Evolutionary conservation across 2,113 vertebrate genomes (phyloP), one percentile per base, ranked within the genome.

Genomic region (Morone saxatilis): DNA sequence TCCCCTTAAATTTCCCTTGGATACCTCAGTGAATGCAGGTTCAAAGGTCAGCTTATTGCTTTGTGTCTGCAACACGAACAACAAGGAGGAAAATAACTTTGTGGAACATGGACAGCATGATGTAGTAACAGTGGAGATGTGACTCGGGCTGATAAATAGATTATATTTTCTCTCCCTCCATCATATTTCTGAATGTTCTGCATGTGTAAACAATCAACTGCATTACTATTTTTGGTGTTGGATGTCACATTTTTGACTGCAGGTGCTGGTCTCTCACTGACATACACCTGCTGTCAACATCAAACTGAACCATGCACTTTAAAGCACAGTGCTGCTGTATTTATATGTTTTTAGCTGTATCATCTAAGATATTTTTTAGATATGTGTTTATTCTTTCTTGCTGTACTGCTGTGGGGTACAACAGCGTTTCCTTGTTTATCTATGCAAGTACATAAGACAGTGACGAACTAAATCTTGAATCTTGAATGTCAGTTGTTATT

Each of bases 1-100:
- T 76, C 56, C 82, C 13, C 36, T 68, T 81, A 76, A 79, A 88
- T 81, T 73, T 81, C n/a, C 6, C 13, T 22, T 40, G 7, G 60
- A 70, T 81, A 41, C 13, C 80, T 78, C 43, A 62, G 40, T 71
- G 61, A 76, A 69, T 36, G 76, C 72, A 62, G 38, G 45, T 48
- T 63, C 2, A 9, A 6, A 0, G 69, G 43, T 67, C 38, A 59
- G 6, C 62, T 86, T 83, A 69, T 78, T 88, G 54, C 73, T 77
- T 63, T 73, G 47, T 72, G 48, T 76, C 84, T 25, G 47, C 54
- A 63, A 47, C 51, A 59, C 3, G 3, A 66, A 7, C 17, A 57
- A 22, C 6, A 4, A 78, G 45, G 20, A 61, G 19, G 53, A 22
- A 47, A 60, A 68, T 11, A 1, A 20, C 31, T 40, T 74, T 0